A percentile compares a stretch with the other conserved stretches of the same genome.
Conservation (phyloP, 2,113 vertebrate genomes). For the Crotalus tigris region DNA sequence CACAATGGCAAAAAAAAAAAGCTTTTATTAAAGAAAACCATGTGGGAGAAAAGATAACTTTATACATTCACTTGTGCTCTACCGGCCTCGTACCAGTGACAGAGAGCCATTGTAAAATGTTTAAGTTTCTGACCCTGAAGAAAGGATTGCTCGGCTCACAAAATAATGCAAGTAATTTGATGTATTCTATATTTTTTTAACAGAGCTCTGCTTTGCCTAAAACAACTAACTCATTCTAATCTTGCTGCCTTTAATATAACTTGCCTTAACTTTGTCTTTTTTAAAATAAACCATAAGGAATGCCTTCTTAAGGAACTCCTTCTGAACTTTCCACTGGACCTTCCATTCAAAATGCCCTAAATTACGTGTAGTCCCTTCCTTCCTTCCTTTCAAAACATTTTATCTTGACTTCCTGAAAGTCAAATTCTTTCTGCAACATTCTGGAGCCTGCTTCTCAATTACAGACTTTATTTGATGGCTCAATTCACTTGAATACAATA, state of each 20-base stretch:
- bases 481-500: not conserved
- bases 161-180: not conserved
- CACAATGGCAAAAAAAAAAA: not conserved
- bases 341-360: not conserved
- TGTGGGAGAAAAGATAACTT: not conserved
- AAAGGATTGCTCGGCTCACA: not conserved
- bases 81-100: not conserved
- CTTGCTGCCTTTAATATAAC: not conserved
- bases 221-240: constrained; percentile 2
- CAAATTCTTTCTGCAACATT: not conserved
- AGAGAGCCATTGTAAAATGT: not conserved
- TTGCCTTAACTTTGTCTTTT: not conserved
- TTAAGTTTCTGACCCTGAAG: not conserved
- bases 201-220: not conserved
- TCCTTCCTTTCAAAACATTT: not conserved
- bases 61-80: not conserved
- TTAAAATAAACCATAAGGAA: not conserved
- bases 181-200: not conserved
- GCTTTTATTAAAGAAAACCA: not conserved
- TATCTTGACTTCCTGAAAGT: not conserved
- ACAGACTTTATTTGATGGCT: not conserved
- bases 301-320: not conserved
- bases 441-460: not conserved
- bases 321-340: not conserved
- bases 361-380: not conserved